These are phyloP conservation scores for Pseudomyrmex cubaensis DNA, from an alignment of 1,140 invertebrate genomes.

Conservation along the genomic window DNA sequence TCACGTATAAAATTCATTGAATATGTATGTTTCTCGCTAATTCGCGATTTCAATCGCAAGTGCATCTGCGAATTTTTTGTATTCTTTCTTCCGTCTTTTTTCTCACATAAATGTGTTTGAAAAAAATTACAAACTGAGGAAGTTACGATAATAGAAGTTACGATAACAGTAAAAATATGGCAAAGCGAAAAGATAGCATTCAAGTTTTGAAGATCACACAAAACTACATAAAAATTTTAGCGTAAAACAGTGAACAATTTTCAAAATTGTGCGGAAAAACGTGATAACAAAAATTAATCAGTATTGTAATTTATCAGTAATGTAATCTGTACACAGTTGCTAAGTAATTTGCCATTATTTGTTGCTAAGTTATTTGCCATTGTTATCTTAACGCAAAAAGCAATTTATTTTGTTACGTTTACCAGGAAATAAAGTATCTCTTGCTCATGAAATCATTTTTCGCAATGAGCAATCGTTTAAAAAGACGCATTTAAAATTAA, in stretches of 20 bases:
- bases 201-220: too few species aligned
- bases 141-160: too few species aligned
- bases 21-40: not conserved
- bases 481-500: not conserved
- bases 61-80: not conserved
- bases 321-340: not conserved
- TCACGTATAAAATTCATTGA: slow-evolving; percentile 25
- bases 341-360: not conserved
- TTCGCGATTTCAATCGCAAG: not conserved
- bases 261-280: not conserved
- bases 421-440: not conserved
- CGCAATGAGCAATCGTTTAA: not conserved
- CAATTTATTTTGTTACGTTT: slow-evolving; percentile 9
- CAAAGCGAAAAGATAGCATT: too few species aligned
- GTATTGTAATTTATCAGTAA: too few species aligned
- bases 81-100: slow-evolving; percentile 1
- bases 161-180: too few species aligned
- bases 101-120: not conserved
- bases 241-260: not conserved
- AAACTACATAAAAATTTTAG: too few species aligned
- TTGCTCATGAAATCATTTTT: not conserved
- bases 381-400: not conserved
- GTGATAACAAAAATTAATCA: not conserved
- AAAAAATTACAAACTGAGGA: not conserved
- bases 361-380: too few species aligned